These are phyloP conservation scores for Mechanitis mazaeus DNA, from an alignment of 2,888 invertebrate species.

Conservation along the genomic window DNA sequence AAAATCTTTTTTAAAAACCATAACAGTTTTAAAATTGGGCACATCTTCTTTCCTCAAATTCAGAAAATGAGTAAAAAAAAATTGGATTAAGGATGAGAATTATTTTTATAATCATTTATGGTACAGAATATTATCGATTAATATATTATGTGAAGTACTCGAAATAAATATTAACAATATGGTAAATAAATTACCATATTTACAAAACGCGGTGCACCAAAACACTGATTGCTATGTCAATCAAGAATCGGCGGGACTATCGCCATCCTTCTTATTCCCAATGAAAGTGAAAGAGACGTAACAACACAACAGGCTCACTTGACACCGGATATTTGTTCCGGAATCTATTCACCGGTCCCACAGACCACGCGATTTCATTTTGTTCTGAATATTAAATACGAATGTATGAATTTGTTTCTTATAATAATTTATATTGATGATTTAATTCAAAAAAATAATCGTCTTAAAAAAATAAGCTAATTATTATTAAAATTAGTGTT, in stretches of 20 bases:
- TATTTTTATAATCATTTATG: background rate
- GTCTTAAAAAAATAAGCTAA: too few relatives aligned
- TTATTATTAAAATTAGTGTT: too few relatives aligned
- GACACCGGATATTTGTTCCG: constrained; percentile 63
- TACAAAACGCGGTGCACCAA: constrained; percentile 19
- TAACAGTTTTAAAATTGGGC: too few relatives aligned
- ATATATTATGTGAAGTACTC: too few relatives aligned
- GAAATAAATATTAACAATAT: background rate
- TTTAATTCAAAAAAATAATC: too few relatives aligned
- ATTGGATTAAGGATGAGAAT: too few relatives aligned
- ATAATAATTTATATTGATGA: constrained; percentile 19
- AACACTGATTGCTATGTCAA: constrained; percentile 60
- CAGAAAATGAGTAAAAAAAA: too few relatives aligned
- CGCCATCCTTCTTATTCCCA: constrained; percentile 36
- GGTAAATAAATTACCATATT: constrained; percentile 1
- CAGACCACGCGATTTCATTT: constrained; percentile 57
- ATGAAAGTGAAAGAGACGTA: constrained; percentile 37
- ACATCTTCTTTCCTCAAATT: too few relatives aligned
- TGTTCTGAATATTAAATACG: constrained; percentile 55
- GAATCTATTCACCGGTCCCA: constrained; percentile 65
- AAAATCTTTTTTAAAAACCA: too few relatives aligned
- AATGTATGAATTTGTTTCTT: constrained; percentile 42
- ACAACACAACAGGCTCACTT: constrained; percentile 40
- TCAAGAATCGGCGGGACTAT: constrained; percentile 54
- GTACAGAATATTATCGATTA: background rate